A percentile compares a stretch with the other conserved stretches of the same genome.
Evolutionary conservation across 2,797 vertebrate species (phyloP).

Genomic region (Phyllotis vaccarum): DNA sequence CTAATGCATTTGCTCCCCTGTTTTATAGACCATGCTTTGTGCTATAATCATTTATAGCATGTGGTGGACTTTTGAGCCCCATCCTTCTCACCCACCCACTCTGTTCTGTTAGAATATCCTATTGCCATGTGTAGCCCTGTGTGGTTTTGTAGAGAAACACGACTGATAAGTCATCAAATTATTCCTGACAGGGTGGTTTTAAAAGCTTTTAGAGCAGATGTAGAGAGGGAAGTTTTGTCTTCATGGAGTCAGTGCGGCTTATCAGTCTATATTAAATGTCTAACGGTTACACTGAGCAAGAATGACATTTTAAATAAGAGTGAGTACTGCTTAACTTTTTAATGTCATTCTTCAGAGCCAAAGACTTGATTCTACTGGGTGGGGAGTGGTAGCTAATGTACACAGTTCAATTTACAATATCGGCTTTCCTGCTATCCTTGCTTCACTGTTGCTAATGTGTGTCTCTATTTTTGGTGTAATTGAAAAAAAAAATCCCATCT

Average conservation of each 20-base stretch:
- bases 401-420: slow-evolving; percentile 64
- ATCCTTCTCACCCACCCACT: not conserved
- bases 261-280: slow-evolving; percentile 88
- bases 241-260: slow-evolving; percentile 84
- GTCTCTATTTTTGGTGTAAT: slow-evolving; percentile 54
- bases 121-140: slow-evolving; percentile 74
- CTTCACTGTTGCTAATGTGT: slow-evolving; percentile 38
- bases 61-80: slow-evolving; percentile 24
- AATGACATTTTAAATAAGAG: slow-evolving; percentile 89
- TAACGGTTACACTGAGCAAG: slow-evolving; percentile 85
- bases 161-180: slow-evolving; percentile 88
- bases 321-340: slow-evolving; percentile 89
- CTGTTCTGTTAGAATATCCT: slow-evolving; percentile 53
- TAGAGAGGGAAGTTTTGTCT: slow-evolving; percentile 87
- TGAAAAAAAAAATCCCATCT: slow-evolving; percentile 1
- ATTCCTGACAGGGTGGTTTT: slow-evolving; percentile 88
- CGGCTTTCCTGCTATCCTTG: slow-evolving; percentile 9
- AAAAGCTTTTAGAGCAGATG: slow-evolving; percentile 88
- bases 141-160: slow-evolving; percentile 77
- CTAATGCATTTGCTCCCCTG: slow-evolving; percentile 1
- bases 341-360: slow-evolving; percentile 85
- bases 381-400: slow-evolving; percentile 16
- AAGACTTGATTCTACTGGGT: slow-evolving; percentile 67
- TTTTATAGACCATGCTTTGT: slow-evolving; percentile 52
- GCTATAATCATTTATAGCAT: slow-evolving; percentile 67